These are phyloP conservation scores for Bathybates hornii DNA, from an alignment of 2,113 vertebrate genomes.

Conservation along the genomic window DNA sequence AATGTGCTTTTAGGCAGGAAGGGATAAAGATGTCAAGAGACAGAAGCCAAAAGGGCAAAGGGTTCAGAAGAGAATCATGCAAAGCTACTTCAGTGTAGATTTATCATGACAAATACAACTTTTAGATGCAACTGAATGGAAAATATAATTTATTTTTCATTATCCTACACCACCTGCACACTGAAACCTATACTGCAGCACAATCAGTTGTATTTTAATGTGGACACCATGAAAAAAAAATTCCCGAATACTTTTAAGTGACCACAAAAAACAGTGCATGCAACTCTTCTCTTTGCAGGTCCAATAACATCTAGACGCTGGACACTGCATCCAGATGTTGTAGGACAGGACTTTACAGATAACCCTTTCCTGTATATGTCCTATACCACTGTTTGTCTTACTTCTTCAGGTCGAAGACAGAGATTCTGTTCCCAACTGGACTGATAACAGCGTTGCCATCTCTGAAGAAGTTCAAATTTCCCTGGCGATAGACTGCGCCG, in stretches of 20 bases:
- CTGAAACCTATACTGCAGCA: background rate
- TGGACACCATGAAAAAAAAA: background rate
- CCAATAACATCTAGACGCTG: background rate
- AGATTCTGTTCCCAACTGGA: conserved; percentile 90
- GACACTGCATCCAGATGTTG: background rate
- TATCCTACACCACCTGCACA: background rate
- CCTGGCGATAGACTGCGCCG: conserved; percentile 88
- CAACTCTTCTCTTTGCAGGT: background rate
- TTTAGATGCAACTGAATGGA: background rate
- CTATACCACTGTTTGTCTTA: conserved; percentile 35
- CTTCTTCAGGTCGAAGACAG: conserved; percentile 91
- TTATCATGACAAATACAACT: background rate
- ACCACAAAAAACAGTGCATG: background rate
- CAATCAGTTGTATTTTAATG: background rate
- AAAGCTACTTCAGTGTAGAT: background rate
- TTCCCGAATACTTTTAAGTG: background rate
- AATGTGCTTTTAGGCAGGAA: background rate
- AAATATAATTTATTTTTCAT: background rate
- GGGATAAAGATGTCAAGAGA: background rate
- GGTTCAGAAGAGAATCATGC: background rate
- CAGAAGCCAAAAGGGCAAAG: background rate
- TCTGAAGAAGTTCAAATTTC: conserved; percentile 84
- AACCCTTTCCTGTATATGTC: background rate
- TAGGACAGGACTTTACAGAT: background rate
- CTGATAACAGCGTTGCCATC: conserved; percentile 88